Conservation (phyloP, 2,888 invertebrate species). For the Clostera curtula region DNA sequence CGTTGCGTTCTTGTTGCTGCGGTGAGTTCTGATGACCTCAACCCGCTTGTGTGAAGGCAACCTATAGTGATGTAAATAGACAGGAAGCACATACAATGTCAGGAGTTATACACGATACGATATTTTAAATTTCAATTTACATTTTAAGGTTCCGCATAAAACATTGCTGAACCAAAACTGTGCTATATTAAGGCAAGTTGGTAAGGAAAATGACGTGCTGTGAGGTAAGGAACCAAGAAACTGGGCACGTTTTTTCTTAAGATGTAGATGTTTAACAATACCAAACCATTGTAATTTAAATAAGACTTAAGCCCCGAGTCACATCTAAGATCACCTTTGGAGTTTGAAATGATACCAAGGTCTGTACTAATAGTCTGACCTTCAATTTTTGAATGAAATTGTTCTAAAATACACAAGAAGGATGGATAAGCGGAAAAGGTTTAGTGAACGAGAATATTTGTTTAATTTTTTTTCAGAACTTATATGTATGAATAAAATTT, state of each 20-base stretch:
- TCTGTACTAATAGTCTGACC: conserved; percentile 48
- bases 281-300: conserved; percentile 57
- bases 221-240: conserved; percentile 1
- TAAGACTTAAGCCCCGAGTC: conserved; percentile 42
- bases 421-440: conserved; percentile 15
- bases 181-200: no score
- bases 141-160: conserved; percentile 14
- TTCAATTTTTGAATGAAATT: conserved; percentile 46
- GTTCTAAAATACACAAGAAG: conserved; percentile 28
- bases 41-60: conserved; percentile 65
- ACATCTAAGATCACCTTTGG: conserved; percentile 52
- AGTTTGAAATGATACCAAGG: conserved; percentile 55
- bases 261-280: conserved; percentile 37
- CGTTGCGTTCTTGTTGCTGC: conserved; percentile 25
- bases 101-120: conserved; percentile 35
- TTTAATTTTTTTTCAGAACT: no score
- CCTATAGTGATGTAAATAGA: conserved; percentile 64
- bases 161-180: not conserved
- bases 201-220: not conserved
- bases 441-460: conserved; percentile 17
- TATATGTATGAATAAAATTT: no score
- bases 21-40: conserved; percentile 52
- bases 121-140: conserved; percentile 18
- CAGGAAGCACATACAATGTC: conserved; percentile 66
- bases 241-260: conserved; percentile 16